Base-by-base conservation (phyloP, 2,888 invertebrate species). In the Anaspis maculata region DNA sequence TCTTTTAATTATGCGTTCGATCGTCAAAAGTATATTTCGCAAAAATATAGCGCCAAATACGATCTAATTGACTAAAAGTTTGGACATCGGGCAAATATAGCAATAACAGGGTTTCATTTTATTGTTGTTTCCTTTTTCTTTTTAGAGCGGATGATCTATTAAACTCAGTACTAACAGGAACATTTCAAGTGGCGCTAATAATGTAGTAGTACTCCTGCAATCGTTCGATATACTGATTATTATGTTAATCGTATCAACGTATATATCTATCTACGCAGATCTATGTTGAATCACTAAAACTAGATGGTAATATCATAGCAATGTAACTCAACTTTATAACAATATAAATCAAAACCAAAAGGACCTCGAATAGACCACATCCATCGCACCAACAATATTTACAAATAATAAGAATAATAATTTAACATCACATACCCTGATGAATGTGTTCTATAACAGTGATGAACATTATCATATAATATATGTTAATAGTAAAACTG, bases 221-320 rank as follows among this genome's bases (percentile, higher is more conserved):
- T 52, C 50, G 44, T 56, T 58, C 57, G 56, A 58, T 58, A 59
- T 59, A 61, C 52, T 56, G 55, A 54, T 57, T 59, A 54, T 51
- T 58, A 52, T 48, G 47, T 49, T 45, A 40, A 48, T 54, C 52
- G 49, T 55, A 51, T 52, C 51, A 53, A 53, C 51, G 49, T 48
- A 48, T 52, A 48, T 49, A 44, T 51, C 56, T 55, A 57, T 39
- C 57, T 59, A 57, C 49, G 52, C 51, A 56, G 51, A 56, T 48
- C 54, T 57, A 57, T 54, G 38, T 52, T 52, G 52, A 57, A 52
- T 53, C 41, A 36, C 56, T 56, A 54, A 54, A 56, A 52, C 57
- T 56, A 56, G 46, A 48, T 51, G 42, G 41, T 39, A 49, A 49
- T 49, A 46, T 50, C 41, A 10, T 28, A n/a, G 13, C 39, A 48